These are phyloP conservation scores for Asteroscopus sphinx DNA, from an alignment of 2,888 invertebrate species.

Conservation along the genomic window DNA sequence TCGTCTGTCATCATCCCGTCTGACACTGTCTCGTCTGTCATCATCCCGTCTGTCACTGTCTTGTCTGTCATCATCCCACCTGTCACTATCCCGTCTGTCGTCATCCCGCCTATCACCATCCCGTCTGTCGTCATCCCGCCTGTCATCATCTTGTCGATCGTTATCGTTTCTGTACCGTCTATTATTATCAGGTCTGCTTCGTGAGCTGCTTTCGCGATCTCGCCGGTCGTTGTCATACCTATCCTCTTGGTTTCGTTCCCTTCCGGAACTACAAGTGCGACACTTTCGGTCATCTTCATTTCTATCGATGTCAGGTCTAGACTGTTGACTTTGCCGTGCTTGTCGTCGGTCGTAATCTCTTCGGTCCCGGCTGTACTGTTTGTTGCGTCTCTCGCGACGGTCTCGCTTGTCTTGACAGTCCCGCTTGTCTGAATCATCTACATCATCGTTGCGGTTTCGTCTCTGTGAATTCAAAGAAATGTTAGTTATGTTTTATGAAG, in stretches of 20 bases:
- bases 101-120: no score
- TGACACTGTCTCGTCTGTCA: no score
- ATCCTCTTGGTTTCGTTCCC: no score
- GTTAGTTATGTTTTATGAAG: not conserved
- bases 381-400: not conserved
- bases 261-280: no score
- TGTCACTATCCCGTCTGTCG: not conserved
- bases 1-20: no score
- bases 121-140: no score
- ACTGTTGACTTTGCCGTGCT: no score
- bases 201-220: no score
- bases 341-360: slow-evolving; percentile 2
- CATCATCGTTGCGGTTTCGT: slow-evolving; percentile 7
- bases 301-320: no score
- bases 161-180: not conserved
- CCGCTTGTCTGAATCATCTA: slow-evolving; percentile 9
- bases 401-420: slow-evolving; percentile 4
- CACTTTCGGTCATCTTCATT: no score
- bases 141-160: slow-evolving; percentile 1
- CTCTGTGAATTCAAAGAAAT: slow-evolving; percentile 28
- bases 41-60: slow-evolving; percentile 1
- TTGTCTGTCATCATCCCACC: not conserved
- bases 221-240: no score
- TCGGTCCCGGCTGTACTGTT: not conserved
- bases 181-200: not conserved